Evolutionary conservation across 2,113 vertebrate species (phyloP).

Genomic region (Malurus alboscapulatus): DNA sequence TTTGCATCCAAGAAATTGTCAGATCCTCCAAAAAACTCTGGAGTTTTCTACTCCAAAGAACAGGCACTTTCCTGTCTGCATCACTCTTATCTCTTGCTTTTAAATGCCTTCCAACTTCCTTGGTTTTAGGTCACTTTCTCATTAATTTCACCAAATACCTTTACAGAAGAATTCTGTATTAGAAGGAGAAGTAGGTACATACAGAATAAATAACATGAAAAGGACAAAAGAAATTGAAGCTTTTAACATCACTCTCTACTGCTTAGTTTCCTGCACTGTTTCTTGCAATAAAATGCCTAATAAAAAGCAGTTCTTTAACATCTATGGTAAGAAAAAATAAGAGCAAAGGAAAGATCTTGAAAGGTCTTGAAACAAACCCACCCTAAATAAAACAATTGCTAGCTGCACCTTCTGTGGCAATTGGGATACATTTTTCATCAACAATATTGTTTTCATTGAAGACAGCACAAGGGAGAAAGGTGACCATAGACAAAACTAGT

Average conservation of each 20-base stretch:
- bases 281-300: not conserved
- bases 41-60: not conserved
- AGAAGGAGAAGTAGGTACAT: not conserved
- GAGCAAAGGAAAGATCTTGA: not conserved
- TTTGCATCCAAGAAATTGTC: not conserved
- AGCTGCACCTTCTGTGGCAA: not conserved
- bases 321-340: not conserved
- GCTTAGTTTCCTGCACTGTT: not conserved
- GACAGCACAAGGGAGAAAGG: not conserved
- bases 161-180: not conserved
- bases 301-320: not conserved
- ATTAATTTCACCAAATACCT: not conserved
- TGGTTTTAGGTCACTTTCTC: not conserved
- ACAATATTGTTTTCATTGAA: not conserved
- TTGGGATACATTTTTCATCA: not conserved
- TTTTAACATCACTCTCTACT: not conserved
- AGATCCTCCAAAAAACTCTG: not conserved
- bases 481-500: not conserved
- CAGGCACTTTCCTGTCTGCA: not conserved
- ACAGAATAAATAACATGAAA: not conserved
- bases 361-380: not conserved
- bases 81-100: not conserved
- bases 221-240: not conserved
- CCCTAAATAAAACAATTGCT: not conserved
- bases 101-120: not conserved